These are phyloP conservation scores for Trissolcus basalis DNA, from an alignment of 1,140 invertebrate genomes.

Conservation along the genomic window DNA sequence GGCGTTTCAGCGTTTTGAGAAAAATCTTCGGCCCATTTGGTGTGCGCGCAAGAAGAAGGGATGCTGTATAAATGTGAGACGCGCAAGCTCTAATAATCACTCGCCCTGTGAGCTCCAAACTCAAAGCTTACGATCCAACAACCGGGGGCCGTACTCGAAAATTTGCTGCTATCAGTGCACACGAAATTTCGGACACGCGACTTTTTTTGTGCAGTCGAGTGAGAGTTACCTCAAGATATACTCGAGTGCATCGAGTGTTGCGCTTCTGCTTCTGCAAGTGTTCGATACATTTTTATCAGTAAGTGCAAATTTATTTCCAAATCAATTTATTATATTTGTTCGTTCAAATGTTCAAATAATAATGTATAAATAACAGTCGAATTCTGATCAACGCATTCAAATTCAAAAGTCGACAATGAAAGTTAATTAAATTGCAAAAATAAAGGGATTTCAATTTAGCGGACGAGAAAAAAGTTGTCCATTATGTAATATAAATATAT, in stretches of 20 bases:
- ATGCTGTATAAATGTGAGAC: slow-evolving; percentile 66
- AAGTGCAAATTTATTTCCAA: neutral
- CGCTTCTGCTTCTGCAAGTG: slow-evolving; percentile 9
- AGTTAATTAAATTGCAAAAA: too few relatives aligned
- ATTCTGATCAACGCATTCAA: too few relatives aligned
- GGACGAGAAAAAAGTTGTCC: too few relatives aligned
- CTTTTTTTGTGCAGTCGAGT: slow-evolving; percentile 42
- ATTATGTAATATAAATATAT: too few relatives aligned
- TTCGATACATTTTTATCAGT: slow-evolving; percentile 28
- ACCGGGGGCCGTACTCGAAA: slow-evolving; percentile 2
- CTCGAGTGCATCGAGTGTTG: slow-evolving; percentile 24
- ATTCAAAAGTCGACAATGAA: too few relatives aligned
- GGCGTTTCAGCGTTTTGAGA: slow-evolving; percentile 53
- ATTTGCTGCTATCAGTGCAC: slow-evolving; percentile 14
- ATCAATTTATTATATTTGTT: neutral
- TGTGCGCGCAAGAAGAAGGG: slow-evolving; percentile 50
- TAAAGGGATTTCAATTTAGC: too few relatives aligned
- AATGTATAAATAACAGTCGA: too few relatives aligned
- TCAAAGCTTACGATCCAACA: slow-evolving; percentile 49
- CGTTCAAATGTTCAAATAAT: too few relatives aligned
- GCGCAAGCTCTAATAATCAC: slow-evolving; percentile 71
- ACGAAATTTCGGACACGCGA: slow-evolving; percentile 9
- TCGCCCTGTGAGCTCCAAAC: slow-evolving; percentile 69
- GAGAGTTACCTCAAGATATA: neutral
- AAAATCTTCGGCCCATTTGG: slow-evolving; percentile 48